Evolutionary conservation across 2,113 vertebrate genomes (phyloP).

Genomic region (Sebastes schlegelii): DNA sequence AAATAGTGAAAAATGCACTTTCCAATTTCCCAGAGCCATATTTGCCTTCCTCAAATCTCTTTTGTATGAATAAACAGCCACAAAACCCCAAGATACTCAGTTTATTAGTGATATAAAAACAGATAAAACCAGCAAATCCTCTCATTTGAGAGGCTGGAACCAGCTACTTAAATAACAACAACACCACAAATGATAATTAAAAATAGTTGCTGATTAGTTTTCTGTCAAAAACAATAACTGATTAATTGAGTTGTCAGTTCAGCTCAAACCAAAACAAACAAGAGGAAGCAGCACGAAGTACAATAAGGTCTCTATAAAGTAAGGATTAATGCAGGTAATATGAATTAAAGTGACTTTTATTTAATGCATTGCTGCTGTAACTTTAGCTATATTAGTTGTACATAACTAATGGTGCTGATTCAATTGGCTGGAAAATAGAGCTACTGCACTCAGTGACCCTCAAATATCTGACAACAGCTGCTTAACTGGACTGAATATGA

Average conservation of each 20-base stretch:
- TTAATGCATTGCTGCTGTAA: background rate
- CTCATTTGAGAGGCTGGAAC: rapidly evolving
- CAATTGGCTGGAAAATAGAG: background rate
- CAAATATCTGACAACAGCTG: background rate
- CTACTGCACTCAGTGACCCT: background rate
- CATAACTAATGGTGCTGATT: background rate
- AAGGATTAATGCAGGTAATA: background rate
- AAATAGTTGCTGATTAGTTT: background rate
- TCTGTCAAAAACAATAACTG: background rate
- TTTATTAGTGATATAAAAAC: background rate
- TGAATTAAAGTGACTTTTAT: background rate
- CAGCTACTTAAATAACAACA: background rate
- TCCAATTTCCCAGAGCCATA: too few species aligned
- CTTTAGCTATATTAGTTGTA: background rate
- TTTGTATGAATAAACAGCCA: background rate
- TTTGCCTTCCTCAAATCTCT: background rate
- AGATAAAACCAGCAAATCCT: background rate
- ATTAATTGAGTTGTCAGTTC: background rate
- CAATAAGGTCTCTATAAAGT: background rate
- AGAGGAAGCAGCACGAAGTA: background rate
- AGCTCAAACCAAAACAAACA: background rate
- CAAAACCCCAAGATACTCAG: background rate
- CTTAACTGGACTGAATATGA: background rate
- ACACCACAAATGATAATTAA: background rate
- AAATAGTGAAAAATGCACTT: background rate